Percentiles rank a stretch among this genome's conserved stretches.
Evolutionary conservation across 2,113 vertebrate species (phyloP).

Genomic region (Paracanthobrama guichenoti): DNA sequence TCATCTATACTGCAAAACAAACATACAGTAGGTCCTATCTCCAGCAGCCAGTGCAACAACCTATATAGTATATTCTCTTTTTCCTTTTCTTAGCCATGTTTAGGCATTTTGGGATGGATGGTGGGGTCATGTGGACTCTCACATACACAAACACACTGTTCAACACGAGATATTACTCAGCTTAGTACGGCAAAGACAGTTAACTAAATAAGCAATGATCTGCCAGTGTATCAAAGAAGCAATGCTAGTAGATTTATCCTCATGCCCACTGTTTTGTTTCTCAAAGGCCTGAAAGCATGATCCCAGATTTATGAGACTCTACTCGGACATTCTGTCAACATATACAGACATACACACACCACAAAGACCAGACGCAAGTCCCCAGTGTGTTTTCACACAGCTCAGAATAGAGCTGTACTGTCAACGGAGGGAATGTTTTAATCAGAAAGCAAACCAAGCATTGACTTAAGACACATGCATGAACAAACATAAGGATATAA

Average conservation of each 20-base stretch:
- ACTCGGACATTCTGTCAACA: constrained; percentile 15
- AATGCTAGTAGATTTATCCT: constrained; percentile 30
- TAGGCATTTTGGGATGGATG: background rate
- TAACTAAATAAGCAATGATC: constrained; percentile 46
- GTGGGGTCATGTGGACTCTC: background rate
- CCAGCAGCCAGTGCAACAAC: background rate
- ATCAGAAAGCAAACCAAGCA: constrained; percentile 26
- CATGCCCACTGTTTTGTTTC: constrained; percentile 42
- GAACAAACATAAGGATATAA: background rate
- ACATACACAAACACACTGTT: constrained; percentile 18
- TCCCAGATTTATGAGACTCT: constrained; percentile 35
- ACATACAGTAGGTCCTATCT: background rate
- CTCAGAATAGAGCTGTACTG: constrained; percentile 6
- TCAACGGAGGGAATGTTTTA: background rate
- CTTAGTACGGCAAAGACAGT: background rate
- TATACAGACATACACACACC: constrained; percentile 24
- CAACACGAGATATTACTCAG: background rate
- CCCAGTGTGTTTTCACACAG: constrained; percentile 2
- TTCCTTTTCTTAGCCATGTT: background rate
- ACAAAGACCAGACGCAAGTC: constrained; percentile 20
- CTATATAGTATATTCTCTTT: background rate
- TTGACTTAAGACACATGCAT: constrained; percentile 4
- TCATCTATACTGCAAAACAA: background rate
- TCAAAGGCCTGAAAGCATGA: constrained; percentile 42
- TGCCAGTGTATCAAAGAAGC: constrained; percentile 33